phyloP scores from a whole-genome alignment of 1,140 invertebrate genomes.

The Antheraea mylitta region DNA sequence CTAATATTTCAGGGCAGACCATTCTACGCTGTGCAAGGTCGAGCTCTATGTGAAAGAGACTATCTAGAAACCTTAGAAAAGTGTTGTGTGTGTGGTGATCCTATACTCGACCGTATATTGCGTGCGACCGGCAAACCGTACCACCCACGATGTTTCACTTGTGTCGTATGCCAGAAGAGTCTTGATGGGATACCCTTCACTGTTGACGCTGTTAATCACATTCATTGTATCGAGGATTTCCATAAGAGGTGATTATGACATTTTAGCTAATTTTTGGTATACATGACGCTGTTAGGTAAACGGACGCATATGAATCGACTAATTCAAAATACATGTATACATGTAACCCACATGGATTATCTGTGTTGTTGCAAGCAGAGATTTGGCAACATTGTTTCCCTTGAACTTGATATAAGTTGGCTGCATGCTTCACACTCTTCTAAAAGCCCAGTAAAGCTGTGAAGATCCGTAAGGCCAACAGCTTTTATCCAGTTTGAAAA shows the following conservation, averaged over 20 bases:
- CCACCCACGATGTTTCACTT: constrained; percentile 98
- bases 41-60: constrained; percentile 95
- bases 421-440: too few species aligned
- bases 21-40: constrained; percentile 95
- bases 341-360: too few species aligned
- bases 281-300: too few species aligned
- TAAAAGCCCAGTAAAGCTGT: too few species aligned
- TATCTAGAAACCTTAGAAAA: constrained; percentile 97
- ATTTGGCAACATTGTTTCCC: too few species aligned
- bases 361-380: too few species aligned
- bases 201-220: constrained; percentile 97
- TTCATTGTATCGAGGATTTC: constrained; percentile 99
- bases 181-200: constrained; percentile 98
- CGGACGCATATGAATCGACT: too few species aligned
- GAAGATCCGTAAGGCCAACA: too few species aligned
- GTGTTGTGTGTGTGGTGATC: constrained; percentile 96
- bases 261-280: neutral
- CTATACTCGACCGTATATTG: constrained; percentile 95
- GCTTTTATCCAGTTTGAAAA: too few species aligned
- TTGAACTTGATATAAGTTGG: too few species aligned
- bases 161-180: constrained; percentile 96
- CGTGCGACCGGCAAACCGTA: constrained; percentile 98
- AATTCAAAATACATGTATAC: too few species aligned
- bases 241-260: constrained; percentile 89
- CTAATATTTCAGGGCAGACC: constrained; percentile 85